Percentiles rank a stretch among this genome's conserved stretches.
phyloP scores from a whole-genome alignment of 2,797 vertebrate species.

The Merluccius polli region DNA sequence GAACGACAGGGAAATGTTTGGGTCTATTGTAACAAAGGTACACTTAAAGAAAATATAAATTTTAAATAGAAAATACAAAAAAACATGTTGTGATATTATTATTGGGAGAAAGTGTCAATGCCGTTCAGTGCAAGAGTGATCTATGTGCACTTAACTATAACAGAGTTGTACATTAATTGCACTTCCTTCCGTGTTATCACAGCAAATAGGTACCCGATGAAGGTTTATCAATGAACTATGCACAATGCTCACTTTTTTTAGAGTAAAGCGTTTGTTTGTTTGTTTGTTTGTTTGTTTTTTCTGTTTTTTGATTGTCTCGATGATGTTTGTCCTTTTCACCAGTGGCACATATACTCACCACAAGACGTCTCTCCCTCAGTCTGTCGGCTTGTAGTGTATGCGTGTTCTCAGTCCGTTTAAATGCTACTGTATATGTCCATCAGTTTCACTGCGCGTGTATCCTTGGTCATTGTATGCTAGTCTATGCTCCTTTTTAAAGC shows the following conservation, averaged over 20 bases:
- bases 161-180: conserved; percentile 73
- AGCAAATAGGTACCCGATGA: conserved; percentile 69
- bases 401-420: conserved; percentile 63
- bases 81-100: conserved; percentile 68
- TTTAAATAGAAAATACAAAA: conserved; percentile 55
- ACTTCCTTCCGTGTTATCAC: conserved; percentile 77
- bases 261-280: conserved; percentile 54
- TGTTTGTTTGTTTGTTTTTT: conserved; percentile 39
- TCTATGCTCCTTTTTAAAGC: conserved; percentile 53
- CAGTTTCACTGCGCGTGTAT: conserved; percentile 42
- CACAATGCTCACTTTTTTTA: conserved; percentile 81
- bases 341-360: conserved; percentile 70
- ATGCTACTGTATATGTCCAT: conserved; percentile 46
- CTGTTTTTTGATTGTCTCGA: conserved; percentile 60
- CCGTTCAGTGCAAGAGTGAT: conserved; percentile 78
- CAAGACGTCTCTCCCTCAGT: conserved; percentile 53
- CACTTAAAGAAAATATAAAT: conserved; percentile 64
- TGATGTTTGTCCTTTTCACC: conserved; percentile 68
- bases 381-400: conserved; percentile 65
- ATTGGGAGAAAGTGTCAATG: conserved; percentile 69
- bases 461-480: conserved; percentile 54
- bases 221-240: conserved; percentile 76
- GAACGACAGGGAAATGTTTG: conserved; percentile 55
- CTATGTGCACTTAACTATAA: conserved; percentile 72
- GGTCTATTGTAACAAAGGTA: conserved; percentile 71